Conservation (phyloP, 2,113 vertebrate species). For the Cyprinus carpio region DNA sequence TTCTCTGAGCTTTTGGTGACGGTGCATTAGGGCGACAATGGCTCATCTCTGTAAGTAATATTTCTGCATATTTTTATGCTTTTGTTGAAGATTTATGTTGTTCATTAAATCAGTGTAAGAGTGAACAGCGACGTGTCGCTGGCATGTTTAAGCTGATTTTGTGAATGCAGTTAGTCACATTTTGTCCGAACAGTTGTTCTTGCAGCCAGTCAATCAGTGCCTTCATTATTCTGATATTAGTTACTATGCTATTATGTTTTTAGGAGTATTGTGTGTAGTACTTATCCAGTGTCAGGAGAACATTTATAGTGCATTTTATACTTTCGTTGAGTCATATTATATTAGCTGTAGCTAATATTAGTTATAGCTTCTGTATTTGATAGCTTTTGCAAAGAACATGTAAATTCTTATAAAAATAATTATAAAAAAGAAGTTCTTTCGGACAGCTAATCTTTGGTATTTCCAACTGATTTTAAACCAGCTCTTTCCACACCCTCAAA, state of each 20-base stretch:
- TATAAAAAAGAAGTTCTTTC: too few species aligned
- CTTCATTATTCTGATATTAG: not conserved
- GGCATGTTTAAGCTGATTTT: too few species aligned
- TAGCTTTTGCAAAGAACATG: not conserved
- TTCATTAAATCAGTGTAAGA: not conserved
- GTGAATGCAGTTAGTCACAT: not conserved
- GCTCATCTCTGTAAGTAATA: constrained; percentile 73
- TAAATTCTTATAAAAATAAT: too few species aligned
- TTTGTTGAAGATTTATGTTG: not conserved
- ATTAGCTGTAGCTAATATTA: too few species aligned
- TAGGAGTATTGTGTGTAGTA: not conserved
- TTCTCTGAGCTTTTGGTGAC: constrained; percentile 70
- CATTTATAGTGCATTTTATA: not conserved
- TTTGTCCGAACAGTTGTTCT: not conserved
- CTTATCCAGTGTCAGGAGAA: not conserved
- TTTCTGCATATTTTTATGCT: constrained; percentile 42
- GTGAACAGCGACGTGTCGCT: accelerated
- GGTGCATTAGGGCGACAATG: constrained; percentile 79
- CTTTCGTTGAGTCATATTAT: too few species aligned
- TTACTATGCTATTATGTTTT: not conserved
- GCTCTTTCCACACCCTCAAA: not conserved
- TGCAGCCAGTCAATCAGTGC: not conserved
- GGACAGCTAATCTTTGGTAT: not conserved
- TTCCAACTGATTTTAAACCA: not conserved
- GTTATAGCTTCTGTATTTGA: not conserved